Base-by-base conservation (phyloP, 2,113 vertebrate species). In the Rhegmatorhina hoffmannsi region DNA sequence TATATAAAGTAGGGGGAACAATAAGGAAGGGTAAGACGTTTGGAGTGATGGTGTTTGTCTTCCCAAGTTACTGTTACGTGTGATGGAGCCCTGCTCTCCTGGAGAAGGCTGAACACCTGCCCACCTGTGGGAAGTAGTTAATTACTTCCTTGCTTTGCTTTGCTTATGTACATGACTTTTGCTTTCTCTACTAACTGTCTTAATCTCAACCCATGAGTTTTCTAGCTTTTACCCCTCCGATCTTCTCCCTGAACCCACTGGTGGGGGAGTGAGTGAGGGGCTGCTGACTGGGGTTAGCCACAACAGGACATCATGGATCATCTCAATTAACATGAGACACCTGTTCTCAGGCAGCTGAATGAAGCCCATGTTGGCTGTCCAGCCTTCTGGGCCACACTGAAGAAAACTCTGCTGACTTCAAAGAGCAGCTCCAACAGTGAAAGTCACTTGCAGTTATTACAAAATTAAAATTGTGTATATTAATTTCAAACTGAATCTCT, bases 51-150 rank as follows among this genome's bases (percentile, higher is more conserved):
- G 7, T 0, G 0, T 53, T 53, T 46, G 6, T 62, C 55, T 53
- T 76, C 29, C 16, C n/a, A 62, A 83, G 55, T 34, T 29, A 55
- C 11, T 3, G 3, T 18, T 36, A 31, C 0, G 0, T 33, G 7
- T 69, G 40, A 40, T 34, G 17, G n/a, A 25, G 25, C 6, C 13
- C 26, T 47, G 47, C 29, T 76, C 3, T 34, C 25, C 34, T 69
- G 47, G 29, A 69, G 7, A 76, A 16, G 25, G 4, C 40, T 76
- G 29, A 46, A 66, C 21, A 66, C 29, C 29, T 46, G 29, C 7
- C 17, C 34, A 29, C 29, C 17, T 31, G 40, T 8, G 13, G 17
- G 23, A 47, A 68, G 26, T 13, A 76, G 24, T 60, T n/a, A 55
- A 55, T 40, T 19, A 53, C 18, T 40, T 69, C 16, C 25, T 26